Evolutionary conservation across 30 jellyfish, hydroid and myxozoan species (phyloP).

Genomic region (Clytia hemisphaerica): DNA sequence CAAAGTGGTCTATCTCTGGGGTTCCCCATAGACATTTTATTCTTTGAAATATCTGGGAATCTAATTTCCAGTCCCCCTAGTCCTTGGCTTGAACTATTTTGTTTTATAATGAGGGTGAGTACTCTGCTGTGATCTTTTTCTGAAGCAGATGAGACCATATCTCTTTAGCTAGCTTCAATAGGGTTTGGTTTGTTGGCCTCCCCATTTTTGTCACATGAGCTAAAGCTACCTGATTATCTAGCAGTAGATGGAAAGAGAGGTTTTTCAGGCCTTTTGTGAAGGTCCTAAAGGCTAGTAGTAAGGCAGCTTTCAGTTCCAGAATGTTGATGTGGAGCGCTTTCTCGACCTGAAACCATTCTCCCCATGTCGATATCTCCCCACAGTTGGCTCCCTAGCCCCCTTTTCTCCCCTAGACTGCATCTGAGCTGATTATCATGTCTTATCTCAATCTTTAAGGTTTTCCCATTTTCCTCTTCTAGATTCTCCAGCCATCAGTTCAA

Average conservation of each 20-base stretch:
- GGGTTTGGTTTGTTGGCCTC: background rate
- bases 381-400: slow-evolving; percentile 20
- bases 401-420: background rate
- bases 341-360: slow-evolving; percentile 4
- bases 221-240: slow-evolving; percentile 3
- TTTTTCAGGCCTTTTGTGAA: too few relatives aligned
- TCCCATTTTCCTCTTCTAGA: slow-evolving; percentile 1
- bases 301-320: background rate
- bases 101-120: slow-evolving; percentile 5
- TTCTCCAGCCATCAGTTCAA: slow-evolving; percentile 12
- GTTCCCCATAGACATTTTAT: background rate
- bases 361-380: slow-evolving; percentile 6
- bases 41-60: too few relatives aligned
- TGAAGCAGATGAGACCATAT: slow-evolving; percentile 6
- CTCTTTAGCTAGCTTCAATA: slow-evolving; percentile 1
- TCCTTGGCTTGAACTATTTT: background rate
- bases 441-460: background rate
- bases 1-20: slow-evolving; percentile 15
- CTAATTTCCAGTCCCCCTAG: slow-evolving; percentile 8
- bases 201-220: too few relatives aligned
- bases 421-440: slow-evolving; percentile 8
- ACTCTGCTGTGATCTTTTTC: background rate
- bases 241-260: slow-evolving; percentile 3
- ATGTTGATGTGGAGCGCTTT: slow-evolving; percentile 10
- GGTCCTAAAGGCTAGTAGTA: too few relatives aligned